Conservation (phyloP, 64 coral and sea anemone genomes). For the Astreopora myriophthalma region DNA sequence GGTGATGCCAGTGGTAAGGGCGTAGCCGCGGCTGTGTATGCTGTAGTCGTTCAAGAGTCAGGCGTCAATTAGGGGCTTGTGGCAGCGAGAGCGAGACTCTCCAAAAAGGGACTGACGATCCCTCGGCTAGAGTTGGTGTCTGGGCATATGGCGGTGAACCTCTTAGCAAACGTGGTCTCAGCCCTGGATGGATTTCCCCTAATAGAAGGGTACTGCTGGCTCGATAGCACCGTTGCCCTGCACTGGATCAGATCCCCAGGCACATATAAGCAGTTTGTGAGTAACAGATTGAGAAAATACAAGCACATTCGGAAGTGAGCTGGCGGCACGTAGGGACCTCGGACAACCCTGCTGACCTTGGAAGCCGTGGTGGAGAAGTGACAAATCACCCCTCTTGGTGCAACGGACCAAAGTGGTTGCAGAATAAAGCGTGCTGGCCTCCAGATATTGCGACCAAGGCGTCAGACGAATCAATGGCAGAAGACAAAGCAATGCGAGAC, state of each 20-base stretch:
- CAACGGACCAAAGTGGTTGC: neutral
- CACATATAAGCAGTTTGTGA: slow-evolving; percentile 8
- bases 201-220: neutral
- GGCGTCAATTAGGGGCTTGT: neutral
- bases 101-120: neutral
- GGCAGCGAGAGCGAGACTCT: neutral
- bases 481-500: neutral
- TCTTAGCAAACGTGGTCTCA: neutral
- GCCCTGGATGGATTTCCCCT: neutral
- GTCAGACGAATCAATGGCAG: neutral
- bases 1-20: neutral
- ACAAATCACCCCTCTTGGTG: neutral
- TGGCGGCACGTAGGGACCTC: neutral
- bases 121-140: slow-evolving; percentile 13
- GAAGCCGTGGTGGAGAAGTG: neutral
- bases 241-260: neutral
- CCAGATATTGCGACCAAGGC: slow-evolving; percentile 6
- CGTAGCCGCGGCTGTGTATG: neutral
- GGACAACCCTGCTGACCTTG: neutral
- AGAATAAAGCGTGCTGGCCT: neutral
- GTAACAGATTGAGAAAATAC: neutral
- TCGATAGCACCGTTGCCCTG: slow-evolving; percentile 5
- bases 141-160: slow-evolving; percentile 17
- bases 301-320: neutral
- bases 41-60: neutral